Evolutionary conservation across 2,797 vertebrate species (phyloP), one percentile per base, ranked within the genome.

Genomic region (Liparis tanakae): DNA sequence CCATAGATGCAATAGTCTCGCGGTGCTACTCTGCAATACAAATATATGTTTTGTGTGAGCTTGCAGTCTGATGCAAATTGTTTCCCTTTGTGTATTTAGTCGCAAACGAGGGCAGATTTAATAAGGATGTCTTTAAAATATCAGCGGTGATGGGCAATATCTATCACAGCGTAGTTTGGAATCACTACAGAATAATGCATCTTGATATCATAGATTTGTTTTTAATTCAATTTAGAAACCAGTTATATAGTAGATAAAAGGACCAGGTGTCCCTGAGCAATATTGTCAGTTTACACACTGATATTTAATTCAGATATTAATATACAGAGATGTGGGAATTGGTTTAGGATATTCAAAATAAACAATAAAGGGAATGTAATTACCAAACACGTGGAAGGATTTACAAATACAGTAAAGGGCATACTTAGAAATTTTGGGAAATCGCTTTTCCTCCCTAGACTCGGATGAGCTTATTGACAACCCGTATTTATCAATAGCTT

Each of bases 1-100:
- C 37, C 57, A 53, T 50, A 25, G 60, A 78, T 69, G 48, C 25
- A 56, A 53, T 50, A 62, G 59, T 72, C 53, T 51, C 20, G 0
- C 17, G 46, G 51, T 65, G 30, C 25, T 25, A 44, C 60, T 46
- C 67, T 44, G 46, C 53, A 80, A 78, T 79, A 75, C 72, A 71
- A 46, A 82, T 67, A 30, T 9, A 36, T 59, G 36, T 39, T 37
- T 6, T 59, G 46, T 67, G 30, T 58, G 55, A 70, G 57, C 51
- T 63, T 59, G 66, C 36, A 56, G 41, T 48, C 12, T 6, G 34
- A 18, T 80, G 79, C 69, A 72, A 70, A 78, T 73, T 22, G 60
- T 20, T 65, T 80, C 36, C 36, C 13, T 72, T 56, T 69, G 41
- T 70, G 56, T 58, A 7, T 30, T 30, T 8, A 10, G 50, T 50